A percentile compares a stretch with the other conserved stretches of the same genome.
Conservation (phyloP, 53 echinoderm and acorn worm species). For the Astropecten irregularis region DNA sequence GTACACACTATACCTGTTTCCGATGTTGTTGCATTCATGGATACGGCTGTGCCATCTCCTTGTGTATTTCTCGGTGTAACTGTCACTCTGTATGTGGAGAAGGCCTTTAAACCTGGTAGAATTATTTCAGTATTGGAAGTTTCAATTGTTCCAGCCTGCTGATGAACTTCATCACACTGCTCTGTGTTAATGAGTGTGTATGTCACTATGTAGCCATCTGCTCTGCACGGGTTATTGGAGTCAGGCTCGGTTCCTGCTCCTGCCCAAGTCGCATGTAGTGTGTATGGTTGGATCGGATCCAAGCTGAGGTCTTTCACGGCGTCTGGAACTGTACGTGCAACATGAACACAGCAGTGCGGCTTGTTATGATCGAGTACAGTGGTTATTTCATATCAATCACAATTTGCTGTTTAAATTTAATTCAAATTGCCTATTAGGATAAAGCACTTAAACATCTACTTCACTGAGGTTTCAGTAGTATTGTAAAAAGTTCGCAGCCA, state of each 20-base stretch:
- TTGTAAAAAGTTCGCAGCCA: no score
- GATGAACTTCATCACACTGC: constrained; percentile 4
- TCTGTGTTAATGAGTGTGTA: constrained; percentile 7
- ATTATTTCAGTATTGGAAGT: not conserved
- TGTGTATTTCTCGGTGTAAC: constrained; percentile 13
- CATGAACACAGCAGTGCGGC: no score
- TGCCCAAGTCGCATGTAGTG: not conserved
- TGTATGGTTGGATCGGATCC: no score
- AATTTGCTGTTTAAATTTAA: no score
- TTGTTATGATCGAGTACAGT: no score
- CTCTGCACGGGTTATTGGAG: not conserved
- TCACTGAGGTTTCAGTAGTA: no score
- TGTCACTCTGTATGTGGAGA: constrained; percentile 13
- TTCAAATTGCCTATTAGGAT: no score
- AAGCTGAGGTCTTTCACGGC: no score
- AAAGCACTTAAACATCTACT: no score
- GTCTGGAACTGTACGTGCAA: no score
- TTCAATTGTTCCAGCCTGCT: not conserved
- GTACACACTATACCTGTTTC: constrained; percentile 7
- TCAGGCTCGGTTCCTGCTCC: not conserved
- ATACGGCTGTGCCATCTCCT: not conserved
- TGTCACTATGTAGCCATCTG: constrained; percentile 7
- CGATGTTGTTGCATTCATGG: not conserved
- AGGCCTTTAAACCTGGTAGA: not conserved
- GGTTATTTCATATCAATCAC: no score